Evolutionary conservation across 2,888 invertebrate genomes (phyloP), one percentile per base, ranked within the genome.

Genomic region (Coecobrya sp.): DNA sequence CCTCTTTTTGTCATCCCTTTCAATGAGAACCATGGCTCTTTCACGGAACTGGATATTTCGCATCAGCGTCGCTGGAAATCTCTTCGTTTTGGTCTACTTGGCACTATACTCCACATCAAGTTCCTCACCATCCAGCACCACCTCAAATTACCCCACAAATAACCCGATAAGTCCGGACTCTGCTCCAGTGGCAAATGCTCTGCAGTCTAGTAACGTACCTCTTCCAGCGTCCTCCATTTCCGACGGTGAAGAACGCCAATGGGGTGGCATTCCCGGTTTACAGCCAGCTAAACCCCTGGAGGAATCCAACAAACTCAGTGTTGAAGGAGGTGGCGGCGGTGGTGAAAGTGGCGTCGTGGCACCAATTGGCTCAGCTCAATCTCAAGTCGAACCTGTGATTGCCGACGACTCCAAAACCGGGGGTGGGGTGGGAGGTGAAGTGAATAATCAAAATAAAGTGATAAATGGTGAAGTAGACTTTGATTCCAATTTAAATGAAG

Each of bases 31-130:
- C 25, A 93, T 94, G 93, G 93, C 89, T 25, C 86, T 95, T 79
- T 94, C 93, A 45, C 84, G 95, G 52, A 94, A 94, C 79, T 95
- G 95, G 95, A 91, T 95, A 25, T 94, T 95, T 85, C 94, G 95
- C 30, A 93, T 94, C 62, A 94, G 94, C 76, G 93, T 95, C 25
- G 94, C 93, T 19, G 94, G 92, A 25, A 95, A 95, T 87, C 89
- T 94, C 45, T 92, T 94, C 52, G 94, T 95, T 30, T 65, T 95
- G 8, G 92, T 94, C 10, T 95, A 95, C 73, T 82, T 95, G 55
- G 95, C 95, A n/a, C 89, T 95, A 0, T 95, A 95, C 87, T 94
- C 95, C 13, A 90, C 94, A 8, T 93, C 94, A 2, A 91, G 93
- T 5, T 70, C 92, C 22, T 90, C 93, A 16, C 84, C 92, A 0